Evolutionary conservation across 2,888 invertebrate species (phyloP).

Genomic region (Pediacus dermestoides): DNA sequence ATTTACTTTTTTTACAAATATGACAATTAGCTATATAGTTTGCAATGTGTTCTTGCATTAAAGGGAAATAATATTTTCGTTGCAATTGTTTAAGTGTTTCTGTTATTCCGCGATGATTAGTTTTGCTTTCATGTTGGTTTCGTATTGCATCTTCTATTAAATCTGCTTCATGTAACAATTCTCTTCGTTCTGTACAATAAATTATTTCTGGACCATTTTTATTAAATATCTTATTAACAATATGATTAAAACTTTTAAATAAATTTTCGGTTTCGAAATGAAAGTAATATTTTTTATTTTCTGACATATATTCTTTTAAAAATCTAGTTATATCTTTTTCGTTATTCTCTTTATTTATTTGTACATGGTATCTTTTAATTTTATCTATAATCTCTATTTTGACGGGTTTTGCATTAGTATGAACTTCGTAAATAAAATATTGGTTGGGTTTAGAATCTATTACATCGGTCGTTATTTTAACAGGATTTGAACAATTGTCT

Average conservation of each 20-base stretch:
- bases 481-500: too few relatives aligned
- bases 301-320: background rate
- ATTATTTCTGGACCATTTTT: constrained; percentile 1
- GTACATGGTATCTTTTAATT: too few relatives aligned
- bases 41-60: background rate
- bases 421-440: too few relatives aligned
- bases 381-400: too few relatives aligned
- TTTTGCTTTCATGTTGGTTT: constrained; percentile 2
- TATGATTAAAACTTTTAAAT: constrained; percentile 1
- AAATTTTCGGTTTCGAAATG: background rate
- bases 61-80: constrained; percentile 3
- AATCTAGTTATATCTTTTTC: too few relatives aligned
- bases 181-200: background rate
- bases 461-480: too few relatives aligned
- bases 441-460: too few relatives aligned
- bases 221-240: background rate
- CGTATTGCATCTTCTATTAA: constrained; percentile 1
- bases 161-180: too few relatives aligned
- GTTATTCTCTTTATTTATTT: too few relatives aligned
- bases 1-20: constrained; percentile 2
- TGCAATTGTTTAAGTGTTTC: constrained; percentile 3
- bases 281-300: background rate
- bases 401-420: too few relatives aligned
- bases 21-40: constrained; percentile 5
- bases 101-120: constrained; percentile 1